phyloP scores from a whole-genome alignment of 2,113 vertebrate genomes.

The Sapayoa aenigma region DNA sequence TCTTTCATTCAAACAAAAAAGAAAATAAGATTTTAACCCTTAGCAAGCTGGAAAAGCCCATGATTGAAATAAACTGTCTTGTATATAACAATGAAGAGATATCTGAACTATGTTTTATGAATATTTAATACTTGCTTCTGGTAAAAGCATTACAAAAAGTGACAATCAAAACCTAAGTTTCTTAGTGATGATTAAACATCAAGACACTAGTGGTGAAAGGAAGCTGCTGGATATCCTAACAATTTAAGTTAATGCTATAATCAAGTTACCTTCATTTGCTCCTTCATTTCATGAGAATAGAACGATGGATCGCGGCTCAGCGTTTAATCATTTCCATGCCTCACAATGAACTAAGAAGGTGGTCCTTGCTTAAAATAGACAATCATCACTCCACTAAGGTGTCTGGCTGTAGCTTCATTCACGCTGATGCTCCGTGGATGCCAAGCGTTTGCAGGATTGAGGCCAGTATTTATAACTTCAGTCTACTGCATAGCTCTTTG shows the following conservation, averaged over 20 bases:
- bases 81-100: not conserved
- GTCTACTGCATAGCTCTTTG: not conserved
- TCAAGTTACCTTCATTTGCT: not conserved
- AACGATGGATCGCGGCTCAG: not conserved
- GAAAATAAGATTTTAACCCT: not conserved
- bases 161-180: not conserved
- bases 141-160: not conserved
- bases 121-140: not conserved
- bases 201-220: not conserved
- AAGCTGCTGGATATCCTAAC: not conserved
- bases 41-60: not conserved
- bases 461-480: conserved; percentile 19
- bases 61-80: not conserved
- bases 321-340: not conserved
- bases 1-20: not conserved
- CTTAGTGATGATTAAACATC: not conserved
- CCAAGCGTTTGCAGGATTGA: not conserved
- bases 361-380: not conserved
- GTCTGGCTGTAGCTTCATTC: not conserved
- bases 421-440: not conserved
- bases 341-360: not conserved
- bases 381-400: not conserved
- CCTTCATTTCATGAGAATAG: not conserved
- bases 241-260: not conserved
- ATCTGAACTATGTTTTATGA: not conserved